These are phyloP conservation scores for Apodemus sylvaticus DNA, from an alignment of 2,113 vertebrate species.

Conservation along the genomic window DNA sequence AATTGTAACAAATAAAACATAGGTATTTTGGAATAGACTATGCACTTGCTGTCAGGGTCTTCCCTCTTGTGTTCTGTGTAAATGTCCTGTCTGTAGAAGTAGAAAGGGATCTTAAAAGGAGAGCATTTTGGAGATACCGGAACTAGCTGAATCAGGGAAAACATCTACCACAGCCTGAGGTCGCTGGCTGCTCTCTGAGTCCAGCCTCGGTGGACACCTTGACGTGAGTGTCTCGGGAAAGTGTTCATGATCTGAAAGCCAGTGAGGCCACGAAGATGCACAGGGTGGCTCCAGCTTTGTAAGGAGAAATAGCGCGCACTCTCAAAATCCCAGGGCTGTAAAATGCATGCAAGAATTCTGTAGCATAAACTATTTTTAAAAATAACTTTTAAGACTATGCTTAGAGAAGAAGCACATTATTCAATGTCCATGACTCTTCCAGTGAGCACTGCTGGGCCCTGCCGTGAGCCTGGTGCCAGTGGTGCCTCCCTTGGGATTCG, in stretches of 20 bases:
- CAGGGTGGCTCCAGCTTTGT: not conserved
- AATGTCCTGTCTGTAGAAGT: not conserved
- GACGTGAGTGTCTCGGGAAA: not conserved
- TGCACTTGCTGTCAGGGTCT: not conserved
- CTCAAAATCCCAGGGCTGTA: not conserved
- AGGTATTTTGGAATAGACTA: not conserved
- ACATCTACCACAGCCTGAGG: fast-evolving
- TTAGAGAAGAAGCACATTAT: not conserved
- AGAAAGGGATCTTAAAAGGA: not conserved
- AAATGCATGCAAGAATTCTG: not conserved
- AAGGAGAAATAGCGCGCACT: not conserved
- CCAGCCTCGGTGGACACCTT: not conserved
- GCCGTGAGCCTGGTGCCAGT: not conserved
- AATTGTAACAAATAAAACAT: not conserved
- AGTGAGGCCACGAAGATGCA: not conserved
- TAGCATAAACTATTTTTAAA: not conserved
- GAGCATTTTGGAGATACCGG: not conserved
- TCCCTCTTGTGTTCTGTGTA: not conserved
- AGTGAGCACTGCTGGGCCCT: not conserved
- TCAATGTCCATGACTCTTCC: not conserved
- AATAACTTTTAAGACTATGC: not conserved
- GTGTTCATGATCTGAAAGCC: not conserved
- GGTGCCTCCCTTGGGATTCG: not conserved
- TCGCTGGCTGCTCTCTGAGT: not conserved
- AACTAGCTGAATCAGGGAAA: not conserved